Conservation (phyloP, 2,113 vertebrate species). For the Calidris pugnax region DNA sequence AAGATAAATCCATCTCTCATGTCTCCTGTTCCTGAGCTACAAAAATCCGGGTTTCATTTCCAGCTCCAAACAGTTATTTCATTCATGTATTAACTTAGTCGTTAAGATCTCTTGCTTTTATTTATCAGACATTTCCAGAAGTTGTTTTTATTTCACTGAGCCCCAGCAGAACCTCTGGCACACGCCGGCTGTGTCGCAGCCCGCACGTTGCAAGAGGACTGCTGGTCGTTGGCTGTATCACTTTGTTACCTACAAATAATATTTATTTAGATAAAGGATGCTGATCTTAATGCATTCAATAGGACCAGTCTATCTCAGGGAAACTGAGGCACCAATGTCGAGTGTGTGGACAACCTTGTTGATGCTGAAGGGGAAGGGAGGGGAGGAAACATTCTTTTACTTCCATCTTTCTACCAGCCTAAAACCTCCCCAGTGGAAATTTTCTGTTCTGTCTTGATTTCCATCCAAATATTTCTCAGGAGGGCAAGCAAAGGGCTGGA, state of each 20-base stretch:
- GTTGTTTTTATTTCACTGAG: constrained; percentile 14
- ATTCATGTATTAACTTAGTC: constrained; percentile 10
- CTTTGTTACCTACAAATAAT: background rate
- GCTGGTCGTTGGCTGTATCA: background rate
- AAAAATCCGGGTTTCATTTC: constrained; percentile 16
- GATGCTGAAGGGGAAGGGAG: background rate
- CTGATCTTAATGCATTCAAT: background rate
- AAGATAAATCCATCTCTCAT: constrained; percentile 41
- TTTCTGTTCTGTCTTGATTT: background rate
- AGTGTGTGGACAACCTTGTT: background rate
- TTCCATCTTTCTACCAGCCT: background rate
- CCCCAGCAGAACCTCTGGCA: background rate
- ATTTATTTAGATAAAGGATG: background rate
- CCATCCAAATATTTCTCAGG: background rate
- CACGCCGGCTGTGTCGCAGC: background rate
- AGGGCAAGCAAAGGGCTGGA: background rate
- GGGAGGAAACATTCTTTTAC: background rate
- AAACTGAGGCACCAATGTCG: background rate
- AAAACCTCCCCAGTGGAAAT: background rate
- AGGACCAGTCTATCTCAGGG: background rate
- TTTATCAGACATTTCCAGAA: constrained; percentile 38
- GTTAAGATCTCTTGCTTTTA: constrained; percentile 26
- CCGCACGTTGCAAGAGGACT: background rate
- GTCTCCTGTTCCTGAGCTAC: constrained; percentile 4
- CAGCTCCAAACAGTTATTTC: constrained; percentile 10